Evolutionary conservation across 2,797 vertebrate species (phyloP).

Genomic region (Enoplosus armatus): DNA sequence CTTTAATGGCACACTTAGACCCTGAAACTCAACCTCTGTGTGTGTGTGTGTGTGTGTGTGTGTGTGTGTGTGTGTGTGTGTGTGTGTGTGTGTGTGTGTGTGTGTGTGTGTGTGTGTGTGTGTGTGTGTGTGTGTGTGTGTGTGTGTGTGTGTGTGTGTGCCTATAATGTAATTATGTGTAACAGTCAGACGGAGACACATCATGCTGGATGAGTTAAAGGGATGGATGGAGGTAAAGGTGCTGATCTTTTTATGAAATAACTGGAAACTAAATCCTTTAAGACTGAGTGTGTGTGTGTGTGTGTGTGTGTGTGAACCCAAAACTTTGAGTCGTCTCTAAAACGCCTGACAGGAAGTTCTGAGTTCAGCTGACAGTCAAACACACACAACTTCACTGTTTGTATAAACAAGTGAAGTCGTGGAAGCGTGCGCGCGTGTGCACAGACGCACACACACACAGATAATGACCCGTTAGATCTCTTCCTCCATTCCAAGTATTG

Average conservation of each 20-base stretch:
- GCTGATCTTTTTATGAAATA: too few species aligned
- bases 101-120: constrained; percentile 6
- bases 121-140: not conserved
- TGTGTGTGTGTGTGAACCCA: constrained; percentile 23
- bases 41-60: constrained; percentile 4
- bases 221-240: not conserved
- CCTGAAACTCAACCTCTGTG: constrained; percentile 24
- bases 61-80: not conserved
- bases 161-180: constrained; percentile 11
- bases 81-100: not conserved
- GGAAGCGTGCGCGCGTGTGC: not conserved
- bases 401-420: constrained; percentile 26
- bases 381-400: constrained; percentile 3
- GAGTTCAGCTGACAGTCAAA: constrained; percentile 39
- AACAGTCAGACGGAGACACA: not conserved
- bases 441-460: constrained; percentile 13
- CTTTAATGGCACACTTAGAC: constrained; percentile 48
- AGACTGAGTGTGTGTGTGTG: not conserved
- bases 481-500: constrained; percentile 55
- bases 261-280: not conserved
- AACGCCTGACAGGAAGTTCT: constrained; percentile 11
- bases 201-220: not conserved
- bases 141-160: not conserved
- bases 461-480: constrained; percentile 42
- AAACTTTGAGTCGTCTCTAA: constrained; percentile 2